Conservation (phyloP, 2,888 invertebrate genomes). For the Clitarchus hookeri region DNA sequence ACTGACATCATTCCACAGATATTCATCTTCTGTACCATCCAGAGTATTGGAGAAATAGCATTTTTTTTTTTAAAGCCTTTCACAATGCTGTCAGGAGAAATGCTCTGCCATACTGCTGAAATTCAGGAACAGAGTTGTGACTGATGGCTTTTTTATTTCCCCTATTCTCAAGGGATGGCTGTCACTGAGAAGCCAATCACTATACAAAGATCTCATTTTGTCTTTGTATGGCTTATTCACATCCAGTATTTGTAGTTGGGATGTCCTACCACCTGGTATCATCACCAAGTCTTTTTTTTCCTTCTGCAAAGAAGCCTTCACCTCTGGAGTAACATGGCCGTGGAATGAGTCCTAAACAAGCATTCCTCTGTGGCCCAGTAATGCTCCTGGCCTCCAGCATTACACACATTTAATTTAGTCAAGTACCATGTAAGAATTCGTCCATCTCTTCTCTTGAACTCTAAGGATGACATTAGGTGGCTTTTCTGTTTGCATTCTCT, state of each 20-base stretch:
- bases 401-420: not conserved
- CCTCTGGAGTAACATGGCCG: not conserved
- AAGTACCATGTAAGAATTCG: not conserved
- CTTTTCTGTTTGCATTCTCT: not conserved
- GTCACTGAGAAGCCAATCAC: not conserved
- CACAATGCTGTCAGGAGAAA: not conserved
- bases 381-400: not conserved
- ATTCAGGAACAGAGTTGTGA: not conserved
- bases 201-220: not conserved
- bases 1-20: no score
- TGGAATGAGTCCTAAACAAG: not conserved
- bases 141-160: not conserved
- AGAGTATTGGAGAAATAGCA: not conserved
- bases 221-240: not conserved
- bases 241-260: not conserved
- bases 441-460: not conserved
- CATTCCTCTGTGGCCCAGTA: not conserved
- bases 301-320: not conserved
- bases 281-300: not conserved
- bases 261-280: not conserved
- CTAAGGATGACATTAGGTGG: not conserved
- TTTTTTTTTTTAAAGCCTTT: not conserved
- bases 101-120: not conserved
- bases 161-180: not conserved
- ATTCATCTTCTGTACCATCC: no score